These are phyloP conservation scores for Epinotia nisella DNA, from an alignment of 2,888 invertebrate genomes.

Conservation along the genomic window DNA sequence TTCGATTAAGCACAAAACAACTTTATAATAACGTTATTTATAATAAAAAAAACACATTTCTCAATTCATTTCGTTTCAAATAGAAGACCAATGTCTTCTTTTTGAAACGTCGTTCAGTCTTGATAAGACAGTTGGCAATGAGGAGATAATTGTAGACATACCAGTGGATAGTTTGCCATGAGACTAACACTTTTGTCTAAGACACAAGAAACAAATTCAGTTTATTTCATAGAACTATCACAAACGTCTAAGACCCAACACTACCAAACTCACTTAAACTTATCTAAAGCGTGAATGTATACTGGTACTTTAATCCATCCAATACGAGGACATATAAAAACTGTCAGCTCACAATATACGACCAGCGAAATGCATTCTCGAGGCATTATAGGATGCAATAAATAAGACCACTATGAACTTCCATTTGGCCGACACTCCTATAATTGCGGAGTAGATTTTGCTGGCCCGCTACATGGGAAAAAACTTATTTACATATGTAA, in stretches of 20 bases:
- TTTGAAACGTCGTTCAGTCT: no score
- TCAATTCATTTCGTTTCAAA: no score
- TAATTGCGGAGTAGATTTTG: slow-evolving; percentile 42
- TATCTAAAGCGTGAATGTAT: slow-evolving; percentile 17
- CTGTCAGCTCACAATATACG: slow-evolving; percentile 40
- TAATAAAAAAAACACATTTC: no score
- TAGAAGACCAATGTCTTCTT: no score
- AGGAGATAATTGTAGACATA: no score
- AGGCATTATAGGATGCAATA: slow-evolving; percentile 42
- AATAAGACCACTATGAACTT: slow-evolving; percentile 29
- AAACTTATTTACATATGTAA: slow-evolving; percentile 47
- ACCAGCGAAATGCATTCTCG: slow-evolving; percentile 33
- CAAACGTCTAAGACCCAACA: neutral
- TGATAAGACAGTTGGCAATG: no score
- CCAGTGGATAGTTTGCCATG: no score
- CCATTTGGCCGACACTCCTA: slow-evolving; percentile 41
- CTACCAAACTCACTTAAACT: slow-evolving; percentile 2
- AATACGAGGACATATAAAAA: slow-evolving; percentile 38
- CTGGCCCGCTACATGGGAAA: slow-evolving; percentile 41
- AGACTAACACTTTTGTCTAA: no score
- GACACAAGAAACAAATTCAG: neutral
- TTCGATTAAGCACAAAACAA: no score
- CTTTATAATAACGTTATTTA: no score
- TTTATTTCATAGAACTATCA: neutral
- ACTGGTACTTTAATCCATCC: neutral